Evolutionary conservation across 2,888 invertebrate species (phyloP), one percentile per base, ranked within the genome.

Genomic region (Xylota sylvarum): DNA sequence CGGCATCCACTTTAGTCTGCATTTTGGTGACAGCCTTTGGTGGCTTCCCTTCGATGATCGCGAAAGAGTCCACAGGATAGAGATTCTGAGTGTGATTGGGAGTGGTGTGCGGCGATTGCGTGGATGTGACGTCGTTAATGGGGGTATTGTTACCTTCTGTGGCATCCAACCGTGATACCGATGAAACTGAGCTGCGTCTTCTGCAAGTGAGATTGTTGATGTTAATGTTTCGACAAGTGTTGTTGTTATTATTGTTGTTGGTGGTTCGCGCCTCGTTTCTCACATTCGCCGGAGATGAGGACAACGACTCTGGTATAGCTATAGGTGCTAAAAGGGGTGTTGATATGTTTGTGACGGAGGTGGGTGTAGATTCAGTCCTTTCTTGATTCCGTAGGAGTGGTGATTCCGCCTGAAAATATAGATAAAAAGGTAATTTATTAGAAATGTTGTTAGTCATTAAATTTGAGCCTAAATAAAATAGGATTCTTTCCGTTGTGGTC

Each of bases 1-100:
- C 92, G n/a, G 92, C 92, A 89, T 93, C 92, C 14, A 92, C 91
- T 88, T 92, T 92, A 27, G 90, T 89, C 73, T 91, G 90, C 92
- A 92, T 92, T 88, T 91, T 92, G 23, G 84, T 88, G 5, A 87
- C 80, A 10, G 89, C 77, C 64, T 77, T 88, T 5, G 90, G 90
- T n/a, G 90, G 88, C 30, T 89, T 89, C 2, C 92, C 92, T 73
- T 91, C 90, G 60, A 92, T 80, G n/a, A 88, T 88, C 7, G 89
- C 88, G 58, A 92, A 92, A 4, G 91, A 90, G 69, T 92, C 92
- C 50, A 91, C 87, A 14, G 92, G 92, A 89, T 92, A 91, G 12
- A 89, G 89, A 30, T 89, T 90, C 43, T 88, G 90, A 23, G 89
- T 89, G 88, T 90, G 89, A 77, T 86, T 70, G 19, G 88, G 88